phyloP scores from a whole-genome alignment of 2,113 vertebrate species.

The Baryphthengus martii region DNA sequence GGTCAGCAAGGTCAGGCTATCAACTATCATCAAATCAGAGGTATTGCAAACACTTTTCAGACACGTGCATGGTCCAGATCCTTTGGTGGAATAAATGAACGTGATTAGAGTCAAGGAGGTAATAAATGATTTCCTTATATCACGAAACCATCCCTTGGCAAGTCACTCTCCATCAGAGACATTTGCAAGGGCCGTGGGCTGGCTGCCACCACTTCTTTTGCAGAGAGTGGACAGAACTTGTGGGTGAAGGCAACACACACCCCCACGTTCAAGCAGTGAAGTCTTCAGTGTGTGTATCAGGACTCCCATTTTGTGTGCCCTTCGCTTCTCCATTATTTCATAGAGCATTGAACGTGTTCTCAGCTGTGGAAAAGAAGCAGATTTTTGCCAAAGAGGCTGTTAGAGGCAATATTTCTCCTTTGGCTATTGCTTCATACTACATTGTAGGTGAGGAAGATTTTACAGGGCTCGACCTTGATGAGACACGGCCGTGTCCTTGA shows the following conservation, averaged over 20 bases:
- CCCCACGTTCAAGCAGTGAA: fast-evolving
- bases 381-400: neutral
- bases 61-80: neutral
- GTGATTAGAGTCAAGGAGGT: neutral
- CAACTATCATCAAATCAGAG: neutral
- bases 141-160: neutral
- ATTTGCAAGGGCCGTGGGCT: neutral
- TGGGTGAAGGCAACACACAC: neutral
- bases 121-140: neutral
- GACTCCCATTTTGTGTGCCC: neutral
- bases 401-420: neutral
- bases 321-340: neutral
- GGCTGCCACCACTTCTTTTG: neutral
- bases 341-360: neutral
- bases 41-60: neutral
- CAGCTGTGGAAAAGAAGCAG: neutral
- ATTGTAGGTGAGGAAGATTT: no score
- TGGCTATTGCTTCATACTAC: neutral
- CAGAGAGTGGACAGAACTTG: neutral
- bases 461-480: no score
- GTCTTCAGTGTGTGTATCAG: neutral
- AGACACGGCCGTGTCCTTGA: no score
- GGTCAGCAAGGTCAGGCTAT: neutral
- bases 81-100: neutral
- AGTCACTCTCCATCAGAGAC: neutral